Conservation (phyloP, 2,113 vertebrate species). For the Percina caprodes region DNA sequence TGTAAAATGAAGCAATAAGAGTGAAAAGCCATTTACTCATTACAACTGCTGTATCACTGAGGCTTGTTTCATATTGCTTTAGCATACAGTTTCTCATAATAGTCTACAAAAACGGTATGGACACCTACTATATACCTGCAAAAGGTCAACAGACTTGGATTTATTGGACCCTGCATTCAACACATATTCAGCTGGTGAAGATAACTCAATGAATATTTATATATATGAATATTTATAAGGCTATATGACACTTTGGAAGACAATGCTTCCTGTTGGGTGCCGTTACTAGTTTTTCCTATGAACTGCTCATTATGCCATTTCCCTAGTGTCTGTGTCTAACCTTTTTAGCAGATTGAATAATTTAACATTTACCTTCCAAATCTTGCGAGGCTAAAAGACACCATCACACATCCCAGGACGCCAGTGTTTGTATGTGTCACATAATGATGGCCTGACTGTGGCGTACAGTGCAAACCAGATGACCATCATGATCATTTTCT, state of each 20-base stretch:
- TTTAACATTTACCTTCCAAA: constrained; percentile 77
- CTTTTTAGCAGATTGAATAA: constrained; percentile 76
- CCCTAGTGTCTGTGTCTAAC: constrained; percentile 70
- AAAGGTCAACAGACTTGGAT: constrained; percentile 75
- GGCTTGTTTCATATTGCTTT: constrained; percentile 70
- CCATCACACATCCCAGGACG: constrained; percentile 48
- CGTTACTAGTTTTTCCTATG: constrained; percentile 71
- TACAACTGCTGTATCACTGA: constrained; percentile 36
- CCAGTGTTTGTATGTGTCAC: constrained; percentile 37
- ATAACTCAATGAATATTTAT: constrained; percentile 80
- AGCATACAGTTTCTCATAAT: constrained; percentile 64
- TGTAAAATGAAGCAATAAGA: constrained; percentile 74
- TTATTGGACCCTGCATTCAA: constrained; percentile 72
- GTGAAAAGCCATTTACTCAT: constrained; percentile 61
- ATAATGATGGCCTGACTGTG: constrained; percentile 34
- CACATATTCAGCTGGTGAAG: constrained; percentile 68
- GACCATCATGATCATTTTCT: constrained; percentile 27
- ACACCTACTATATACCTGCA: constrained; percentile 64
- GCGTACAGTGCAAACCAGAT: constrained; percentile 33
- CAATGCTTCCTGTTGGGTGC: constrained; percentile 77
- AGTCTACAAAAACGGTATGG: constrained; percentile 50
- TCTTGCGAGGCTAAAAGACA: constrained; percentile 63
- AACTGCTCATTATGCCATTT: constrained; percentile 71
- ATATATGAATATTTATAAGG: constrained; percentile 81
- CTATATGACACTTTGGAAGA: constrained; percentile 78